Evolutionary conservation across 1,140 invertebrate genomes (phyloP), one percentile per base, ranked within the genome.

Genomic region (Aricia agestis): DNA sequence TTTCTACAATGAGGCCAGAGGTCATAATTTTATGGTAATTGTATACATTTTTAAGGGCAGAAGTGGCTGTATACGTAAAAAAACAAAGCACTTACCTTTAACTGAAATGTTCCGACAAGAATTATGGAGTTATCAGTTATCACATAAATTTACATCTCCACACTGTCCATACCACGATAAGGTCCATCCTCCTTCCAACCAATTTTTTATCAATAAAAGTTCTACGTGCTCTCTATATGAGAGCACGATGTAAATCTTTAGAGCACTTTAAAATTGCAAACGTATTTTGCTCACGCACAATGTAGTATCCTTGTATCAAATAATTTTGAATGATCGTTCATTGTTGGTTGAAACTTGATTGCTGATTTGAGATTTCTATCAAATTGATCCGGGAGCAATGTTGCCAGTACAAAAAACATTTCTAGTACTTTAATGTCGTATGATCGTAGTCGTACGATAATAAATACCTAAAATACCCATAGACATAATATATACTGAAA

Each of bases 51-150:
- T 36, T 36, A 36, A 36, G 36, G 36, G 36, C 36, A 7, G 36
- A 36, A 59, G 58, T 19, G n/a, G 13, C 6, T 6, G 58, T 59
- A n/a, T 7, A 17, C 18, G 18, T 59, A 59, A 59, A 59, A 59
- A 59, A 59, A 18, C 58, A 59, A 59, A 59, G 52, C 52, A 59
- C 58, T 17, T 59, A 59, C 58, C 58, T 59, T 59, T 18, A 59
- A 0, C 1, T 17, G 58, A 59, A 59, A 59, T 7, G n/a, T 15
- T n/a, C 4, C n/a, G 9, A 17, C 58, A n/a, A 59, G 18, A 17
- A 18, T 15, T 19, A 36, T 36, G n/a, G n/a, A n/a, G n/a, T 36
- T 7, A 6, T 2, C 2, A 36, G 6, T 36, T 36, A 7, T 36
- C 36, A 36, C 36, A 36, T 36, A 36, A 36, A 36, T 36, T 36